Percentiles rank a stretch among this genome's conserved stretches.
Evolutionary conservation across 2,113 vertebrate genomes (phyloP).

Genomic region (Limanda limanda): DNA sequence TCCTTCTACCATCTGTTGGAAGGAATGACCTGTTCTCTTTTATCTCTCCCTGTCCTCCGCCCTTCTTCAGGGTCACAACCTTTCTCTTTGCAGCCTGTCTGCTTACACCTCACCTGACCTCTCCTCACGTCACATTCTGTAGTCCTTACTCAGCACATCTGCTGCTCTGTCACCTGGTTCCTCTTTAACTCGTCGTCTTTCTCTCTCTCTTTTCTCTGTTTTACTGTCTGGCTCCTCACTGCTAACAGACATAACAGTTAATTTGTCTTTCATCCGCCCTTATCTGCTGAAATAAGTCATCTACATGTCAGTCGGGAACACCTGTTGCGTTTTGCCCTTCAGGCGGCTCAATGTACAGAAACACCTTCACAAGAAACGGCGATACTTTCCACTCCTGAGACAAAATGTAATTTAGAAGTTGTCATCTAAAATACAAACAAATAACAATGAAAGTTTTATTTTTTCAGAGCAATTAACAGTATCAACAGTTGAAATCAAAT

Average conservation of each 20-base stretch:
- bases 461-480: too few species aligned
- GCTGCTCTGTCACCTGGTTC: constrained; percentile 38
- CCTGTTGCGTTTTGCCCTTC: constrained; percentile 18
- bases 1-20: constrained; percentile 58
- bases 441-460: too few species aligned
- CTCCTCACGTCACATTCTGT: constrained; percentile 18
- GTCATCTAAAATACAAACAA: not conserved
- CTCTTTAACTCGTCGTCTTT: constrained; percentile 18
- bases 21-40: constrained; percentile 43
- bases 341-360: not conserved
- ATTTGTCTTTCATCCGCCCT: constrained; percentile 15
- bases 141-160: constrained; percentile 58
- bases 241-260: constrained; percentile 12
- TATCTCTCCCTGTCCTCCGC: constrained; percentile 13
- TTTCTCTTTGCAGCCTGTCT: constrained; percentile 34
- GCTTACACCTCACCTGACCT: not conserved
- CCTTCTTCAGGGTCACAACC: constrained; percentile 26
- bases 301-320: not conserved
- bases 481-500: too few species aligned
- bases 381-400: not conserved
- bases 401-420: not conserved
- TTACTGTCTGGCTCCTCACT: not conserved
- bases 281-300: constrained; percentile 8
- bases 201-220: constrained; percentile 1
- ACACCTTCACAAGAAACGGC: not conserved